Base-by-base conservation (phyloP, 2,888 invertebrate genomes). In the Bombyx huttoni region DNA sequence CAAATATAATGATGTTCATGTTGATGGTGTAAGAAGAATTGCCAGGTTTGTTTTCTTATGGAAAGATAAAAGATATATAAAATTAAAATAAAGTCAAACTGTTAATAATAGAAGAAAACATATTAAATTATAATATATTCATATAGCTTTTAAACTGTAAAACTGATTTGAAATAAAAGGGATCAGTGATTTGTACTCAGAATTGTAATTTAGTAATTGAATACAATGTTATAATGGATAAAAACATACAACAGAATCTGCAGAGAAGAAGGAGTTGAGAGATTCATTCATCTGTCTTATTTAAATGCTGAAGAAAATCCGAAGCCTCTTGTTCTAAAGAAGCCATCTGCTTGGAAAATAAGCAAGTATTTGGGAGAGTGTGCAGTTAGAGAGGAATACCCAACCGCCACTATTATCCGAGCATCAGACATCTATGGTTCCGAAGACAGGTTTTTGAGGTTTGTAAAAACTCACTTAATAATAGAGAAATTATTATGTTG, bases 301-400 rank as follows among this genome's bases (percentile, higher is more conserved):
- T 83, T 99, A 56, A 98, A 97, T 84, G 95, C 93, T 14, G 87
- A 87, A 13, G 90, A 92, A 46, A 76, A 93, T 49, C 97, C 97
- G 8, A 81, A 87, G 75, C 90, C 92, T 12, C 78, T 93, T 55
- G 80, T 94, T 46, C 59, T 94, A 51, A 86, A 89, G 53, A 90
- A 89, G n/a, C 97, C 97, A 9, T 97, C 96, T 1, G 80, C 90
- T 67, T 96, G 91, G 74, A 90, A 96, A 59, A 89, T 90, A 54
- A 92, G 93, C 64, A 98, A 98, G 89, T 94, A 91, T 73, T 78
- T 82, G 52, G 98, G 99, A 12, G 99, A 99, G 79, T 68, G 89
- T 62, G 98, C 96, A n/a, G 97, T 99, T 0, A 90, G 90, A 51
- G 94, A 96, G 67, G 98, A 98, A 77, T 99, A 98, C 79, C 99